Evolutionary conservation across 1,140 invertebrate species (phyloP), one percentile per base, ranked within the genome.

Genomic region (Drosophila erecta): DNA sequence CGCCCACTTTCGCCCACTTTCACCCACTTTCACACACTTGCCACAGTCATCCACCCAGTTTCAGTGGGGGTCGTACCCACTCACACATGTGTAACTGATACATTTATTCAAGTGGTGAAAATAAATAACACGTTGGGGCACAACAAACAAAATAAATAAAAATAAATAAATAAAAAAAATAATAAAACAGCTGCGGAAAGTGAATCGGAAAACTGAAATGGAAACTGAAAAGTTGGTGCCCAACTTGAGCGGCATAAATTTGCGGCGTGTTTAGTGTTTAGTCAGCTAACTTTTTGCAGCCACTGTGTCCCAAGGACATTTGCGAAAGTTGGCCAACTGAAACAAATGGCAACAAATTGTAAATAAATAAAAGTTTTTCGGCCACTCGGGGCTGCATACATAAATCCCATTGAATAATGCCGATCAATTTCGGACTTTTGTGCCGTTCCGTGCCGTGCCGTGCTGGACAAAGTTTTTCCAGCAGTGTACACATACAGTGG

Each of bases 311-410:
- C 22, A 38, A 35, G 60, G 51, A 56, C 46, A 47, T 69, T 69
- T 17, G 47, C 66, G 2, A 56, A 38, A 79, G 51, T 41, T 35
- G 35, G 59, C 37, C 37, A 33, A 77, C 72, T 40, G 66, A 79
- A 56, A 76, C 59, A 72, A 80, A 58, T 76, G 65, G 55, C 79
- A 79, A 80, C 71, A 85, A 83, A 83, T 72, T 72, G 70, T 62
- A 60, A 62, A 66, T 71, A 66, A 76, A 85, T 85, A 80, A 64
- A 75, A 84, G 49, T 69, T 62, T 76, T 56, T 49, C 40, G 43
- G 47, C 17, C 47, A 60, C 30, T 38, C 40, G 59, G 38, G 27
- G 27, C 37, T 27, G 41, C 66, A 56, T 35, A 24, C 43, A 70
- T 71, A 71, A 71, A 71, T 71, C 67, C 51, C 41, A 71, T 71